Conservation (phyloP, 2,888 invertebrate genomes). For the Dicycla oo region DNA sequence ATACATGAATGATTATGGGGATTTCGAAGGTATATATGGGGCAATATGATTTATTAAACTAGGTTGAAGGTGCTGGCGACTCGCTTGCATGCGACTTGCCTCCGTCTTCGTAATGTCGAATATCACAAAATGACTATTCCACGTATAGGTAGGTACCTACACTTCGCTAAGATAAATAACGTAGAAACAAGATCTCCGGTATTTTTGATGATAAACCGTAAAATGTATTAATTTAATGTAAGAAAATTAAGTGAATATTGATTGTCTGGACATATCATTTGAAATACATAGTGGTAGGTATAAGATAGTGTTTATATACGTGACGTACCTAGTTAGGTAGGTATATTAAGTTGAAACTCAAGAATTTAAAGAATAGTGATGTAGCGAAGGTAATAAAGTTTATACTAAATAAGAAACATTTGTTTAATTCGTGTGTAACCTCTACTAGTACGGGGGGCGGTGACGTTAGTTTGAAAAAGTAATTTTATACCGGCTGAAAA, state of each 20-base stretch:
- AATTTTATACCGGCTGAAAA: no score
- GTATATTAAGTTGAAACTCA: conserved; percentile 88
- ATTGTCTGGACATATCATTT: conserved; percentile 86
- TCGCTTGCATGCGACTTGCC: conserved; percentile 85
- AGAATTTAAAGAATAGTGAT: conserved; percentile 88
- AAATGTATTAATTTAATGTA: conserved; percentile 84
- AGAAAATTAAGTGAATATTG: conserved; percentile 82
- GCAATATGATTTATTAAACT: conserved; percentile 76
- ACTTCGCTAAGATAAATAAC: conserved; percentile 81
- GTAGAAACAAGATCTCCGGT: conserved; percentile 85
- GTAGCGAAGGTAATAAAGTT: conserved; percentile 87
- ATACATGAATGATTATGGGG: conserved; percentile 78
- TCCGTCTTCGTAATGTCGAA: conserved; percentile 84
- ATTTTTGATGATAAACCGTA: conserved; percentile 83
- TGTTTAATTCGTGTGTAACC: conserved; percentile 68
- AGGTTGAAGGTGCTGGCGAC: conserved; percentile 89
- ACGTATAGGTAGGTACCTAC: conserved; percentile 82
- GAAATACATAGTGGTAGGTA: conserved; percentile 77
- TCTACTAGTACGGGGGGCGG: no score
- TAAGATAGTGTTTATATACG: conserved; percentile 88
- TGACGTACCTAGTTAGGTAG: conserved; percentile 89
- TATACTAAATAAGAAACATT: conserved; percentile 75
- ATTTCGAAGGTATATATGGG: conserved; percentile 82
- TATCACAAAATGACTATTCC: conserved; percentile 85
- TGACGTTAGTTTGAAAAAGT: no score